Base-by-base conservation (phyloP, 2,888 invertebrate species). In the Synergus gifuensis region DNA sequence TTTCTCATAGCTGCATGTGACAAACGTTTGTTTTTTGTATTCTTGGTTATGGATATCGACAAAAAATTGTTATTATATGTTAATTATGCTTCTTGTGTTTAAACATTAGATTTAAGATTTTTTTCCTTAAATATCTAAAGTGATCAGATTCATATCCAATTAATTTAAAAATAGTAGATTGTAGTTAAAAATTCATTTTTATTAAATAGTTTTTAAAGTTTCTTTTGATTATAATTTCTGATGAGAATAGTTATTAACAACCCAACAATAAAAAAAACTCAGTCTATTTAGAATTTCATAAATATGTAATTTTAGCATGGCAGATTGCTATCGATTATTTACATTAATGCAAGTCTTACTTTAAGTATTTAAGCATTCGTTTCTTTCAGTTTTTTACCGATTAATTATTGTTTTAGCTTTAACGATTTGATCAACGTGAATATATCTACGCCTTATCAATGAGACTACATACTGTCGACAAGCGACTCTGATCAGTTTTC, bases 401-500 rank as follows among this genome's bases (percentile, higher is more conserved):
- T 85, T 82, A 87, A 91, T 90, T 89, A 93, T 91, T 89, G 90
- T 95, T 95, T 82, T 94, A 98, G 98, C 92, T 96, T 96, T 69
- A 96, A 96, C 87, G 98, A 98, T 93, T 97, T 98, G 96, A 97
- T 97, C 89, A 97, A 97, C 93, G 97, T 98, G 77, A 97, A 96
- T 90, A 97, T 97, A 60, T 95, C 96, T 87, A 97, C 98, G 49
- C 96, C 96, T 16, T 98, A 97, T 92, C 96, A 96, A 67, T 86
- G 81, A 85, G 44, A 81, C 63, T 78, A 81, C 22, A 28, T 28
- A 28, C 79, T 78, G 69, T 83, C 79, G 69, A 64, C 63, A 79
- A 76, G 66, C 40, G 28, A 60, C 78, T n/a, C 60, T 77, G 54
- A 73, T 78, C 36, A 62, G 76, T 79, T 78, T 42, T 49, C 60